A percentile compares a stretch with the other conserved stretches of the same genome.
Evolutionary conservation across 2,888 invertebrate genomes (phyloP).

Genomic region (Zhuqinia jingwanae): DNA sequence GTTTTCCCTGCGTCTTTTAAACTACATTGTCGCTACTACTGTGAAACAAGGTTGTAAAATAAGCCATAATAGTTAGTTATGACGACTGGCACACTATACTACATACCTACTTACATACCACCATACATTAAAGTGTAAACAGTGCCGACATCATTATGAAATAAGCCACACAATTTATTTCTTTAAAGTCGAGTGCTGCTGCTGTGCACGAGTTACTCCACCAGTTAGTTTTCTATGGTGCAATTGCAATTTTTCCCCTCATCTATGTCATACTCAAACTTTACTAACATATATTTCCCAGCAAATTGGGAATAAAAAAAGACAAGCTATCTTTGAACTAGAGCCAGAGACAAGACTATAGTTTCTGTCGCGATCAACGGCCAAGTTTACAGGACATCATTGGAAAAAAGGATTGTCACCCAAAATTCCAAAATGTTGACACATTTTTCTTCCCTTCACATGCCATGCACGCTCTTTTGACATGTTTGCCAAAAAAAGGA

Average conservation of each 20-base stretch:
- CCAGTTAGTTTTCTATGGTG: too few species aligned
- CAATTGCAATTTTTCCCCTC: constrained; percentile 40
- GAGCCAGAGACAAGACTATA: too few species aligned
- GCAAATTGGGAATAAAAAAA: neutral
- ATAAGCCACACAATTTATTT: neutral
- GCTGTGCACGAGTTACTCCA: too few species aligned
- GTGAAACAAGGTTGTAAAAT: constrained; percentile 1
- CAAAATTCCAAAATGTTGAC: too few species aligned
- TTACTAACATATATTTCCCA: constrained; percentile 32
- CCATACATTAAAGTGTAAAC: neutral
- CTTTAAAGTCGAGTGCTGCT: constrained; percentile 16
- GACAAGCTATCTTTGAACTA: too few species aligned
- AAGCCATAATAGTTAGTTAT: constrained; percentile 14
- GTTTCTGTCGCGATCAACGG: too few species aligned
- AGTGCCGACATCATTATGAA: neutral
- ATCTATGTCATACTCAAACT: constrained; percentile 44
- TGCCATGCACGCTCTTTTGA: too few species aligned
- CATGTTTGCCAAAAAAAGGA: too few species aligned
- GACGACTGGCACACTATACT: neutral
- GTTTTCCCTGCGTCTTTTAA: neutral
- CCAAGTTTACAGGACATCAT: too few species aligned
- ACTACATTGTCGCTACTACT: neutral
- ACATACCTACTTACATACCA: neutral
- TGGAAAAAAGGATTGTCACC: too few species aligned
- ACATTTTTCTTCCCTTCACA: too few species aligned